Evolutionary conservation across 2,113 vertebrate genomes (phyloP).

Genomic region (Origma solitaria): DNA sequence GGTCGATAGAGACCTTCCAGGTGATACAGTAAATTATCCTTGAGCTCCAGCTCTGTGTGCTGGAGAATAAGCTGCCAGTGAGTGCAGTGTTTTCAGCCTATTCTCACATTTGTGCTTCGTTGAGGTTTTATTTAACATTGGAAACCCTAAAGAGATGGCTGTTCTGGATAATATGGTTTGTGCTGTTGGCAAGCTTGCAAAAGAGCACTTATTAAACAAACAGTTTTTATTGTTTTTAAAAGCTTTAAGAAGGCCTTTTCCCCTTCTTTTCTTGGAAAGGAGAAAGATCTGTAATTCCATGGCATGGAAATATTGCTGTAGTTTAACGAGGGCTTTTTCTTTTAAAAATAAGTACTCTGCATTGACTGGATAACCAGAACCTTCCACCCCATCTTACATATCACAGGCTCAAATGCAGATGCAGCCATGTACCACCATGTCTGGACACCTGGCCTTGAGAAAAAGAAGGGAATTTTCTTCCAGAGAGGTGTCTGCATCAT

Average conservation of each 20-base stretch:
- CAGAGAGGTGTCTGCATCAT: neutral
- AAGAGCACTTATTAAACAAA: conserved; percentile 60
- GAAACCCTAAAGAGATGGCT: conserved; percentile 45
- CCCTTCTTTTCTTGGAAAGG: conserved; percentile 14
- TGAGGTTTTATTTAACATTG: conserved; percentile 37
- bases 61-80: neutral
- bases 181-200: conserved; percentile 38
- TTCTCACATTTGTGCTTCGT: conserved; percentile 37
- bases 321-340: neutral
- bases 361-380: neutral
- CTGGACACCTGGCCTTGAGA: neutral
- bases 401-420: neutral
- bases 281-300: neutral
- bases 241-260: neutral
- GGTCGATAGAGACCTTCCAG: neutral
- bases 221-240: conserved; percentile 58
- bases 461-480: neutral
- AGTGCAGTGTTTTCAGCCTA: neutral
- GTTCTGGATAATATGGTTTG: conserved; percentile 24
- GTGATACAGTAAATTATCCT: neutral
- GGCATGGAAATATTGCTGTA: neutral
- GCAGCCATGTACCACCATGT: neutral
- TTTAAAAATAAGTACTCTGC: neutral
- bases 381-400: neutral
- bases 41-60: neutral